Evolutionary conservation across 2,888 invertebrate genomes (phyloP).

Genomic region (Azorinus chamasolen): DNA sequence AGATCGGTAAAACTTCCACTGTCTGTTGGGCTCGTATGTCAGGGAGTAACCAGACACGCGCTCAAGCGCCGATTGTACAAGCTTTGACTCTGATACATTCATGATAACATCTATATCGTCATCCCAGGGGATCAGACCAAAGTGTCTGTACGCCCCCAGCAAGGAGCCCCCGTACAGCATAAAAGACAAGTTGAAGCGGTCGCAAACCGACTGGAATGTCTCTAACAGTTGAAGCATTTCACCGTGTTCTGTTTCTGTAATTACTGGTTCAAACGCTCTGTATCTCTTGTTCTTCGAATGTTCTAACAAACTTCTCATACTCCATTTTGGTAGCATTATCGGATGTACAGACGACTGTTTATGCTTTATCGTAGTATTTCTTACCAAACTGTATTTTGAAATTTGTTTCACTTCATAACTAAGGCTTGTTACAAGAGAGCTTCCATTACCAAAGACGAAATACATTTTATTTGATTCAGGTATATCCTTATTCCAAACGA

Average conservation of each 20-base stretch:
- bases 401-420: too few relatives aligned
- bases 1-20: constrained; percentile 67
- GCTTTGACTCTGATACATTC: constrained; percentile 43
- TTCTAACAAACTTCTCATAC: constrained; percentile 22
- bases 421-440: too few relatives aligned
- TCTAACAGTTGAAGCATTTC: constrained; percentile 29
- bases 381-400: too few relatives aligned
- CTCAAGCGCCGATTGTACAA: constrained; percentile 26
- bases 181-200: constrained; percentile 39
- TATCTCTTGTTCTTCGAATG: constrained; percentile 24
- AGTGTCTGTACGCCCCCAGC: constrained; percentile 65
- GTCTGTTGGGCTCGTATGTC: constrained; percentile 31
- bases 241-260: constrained; percentile 28
- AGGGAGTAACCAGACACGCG: constrained; percentile 31
- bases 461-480: too few relatives aligned
- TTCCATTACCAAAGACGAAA: too few relatives aligned
- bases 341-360: too few relatives aligned
- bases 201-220: constrained; percentile 34
- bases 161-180: constrained; percentile 69
- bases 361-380: too few relatives aligned
- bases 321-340: constrained; percentile 26
- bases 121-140: constrained; percentile 69
- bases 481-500: too few relatives aligned
- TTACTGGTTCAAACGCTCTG: constrained; percentile 43
- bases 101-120: constrained; percentile 69